Conservation (phyloP, 2,113 vertebrate genomes). For the Colossoma macropomum region DNA sequence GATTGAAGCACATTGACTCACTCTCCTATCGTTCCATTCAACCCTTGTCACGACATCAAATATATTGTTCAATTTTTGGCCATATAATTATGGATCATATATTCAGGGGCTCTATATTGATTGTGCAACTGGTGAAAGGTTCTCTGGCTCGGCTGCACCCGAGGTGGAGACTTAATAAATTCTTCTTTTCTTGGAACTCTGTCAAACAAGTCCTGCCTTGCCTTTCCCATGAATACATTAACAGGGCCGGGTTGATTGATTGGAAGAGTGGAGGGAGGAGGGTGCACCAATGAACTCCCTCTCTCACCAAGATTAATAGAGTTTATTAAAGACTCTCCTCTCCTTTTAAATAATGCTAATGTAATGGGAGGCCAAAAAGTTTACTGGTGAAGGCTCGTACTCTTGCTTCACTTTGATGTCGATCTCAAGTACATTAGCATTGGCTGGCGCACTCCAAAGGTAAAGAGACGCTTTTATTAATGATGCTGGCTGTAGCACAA, state of each 20-base stretch:
- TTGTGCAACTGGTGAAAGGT: slow-evolving; percentile 57
- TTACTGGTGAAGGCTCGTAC: slow-evolving; percentile 67
- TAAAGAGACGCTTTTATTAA: slow-evolving; percentile 28
- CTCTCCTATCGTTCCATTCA: slow-evolving; percentile 28
- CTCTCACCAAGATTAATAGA: slow-evolving; percentile 82
- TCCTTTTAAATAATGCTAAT: slow-evolving; percentile 81
- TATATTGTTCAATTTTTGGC: slow-evolving; percentile 59
- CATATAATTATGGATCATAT: slow-evolving; percentile 59
- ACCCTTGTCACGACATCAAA: slow-evolving; percentile 52
- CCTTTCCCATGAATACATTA: slow-evolving; percentile 80
- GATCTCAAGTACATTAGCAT: slow-evolving; percentile 38
- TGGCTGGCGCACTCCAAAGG: slow-evolving; percentile 15
- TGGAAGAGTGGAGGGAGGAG: slow-evolving; percentile 71
- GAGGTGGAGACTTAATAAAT: slow-evolving; percentile 78
- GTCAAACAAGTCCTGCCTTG: slow-evolving; percentile 80
- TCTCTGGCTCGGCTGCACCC: slow-evolving; percentile 64
- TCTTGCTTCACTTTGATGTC: slow-evolving; percentile 61
- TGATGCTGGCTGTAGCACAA: slow-evolving; percentile 14
- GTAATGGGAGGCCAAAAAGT: slow-evolving; percentile 72
- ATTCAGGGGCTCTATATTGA: slow-evolving; percentile 60
- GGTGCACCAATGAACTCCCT: slow-evolving; percentile 75
- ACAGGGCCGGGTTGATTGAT: slow-evolving; percentile 76
- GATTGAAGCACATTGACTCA: slow-evolving; percentile 31
- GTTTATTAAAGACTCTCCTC: slow-evolving; percentile 81
- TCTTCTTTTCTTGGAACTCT: slow-evolving; percentile 79